A percentile compares a stretch with the other conserved stretches of the same genome.
These are phyloP conservation scores for Terebella lapidaria DNA, from an alignment of 2,888 invertebrate species.

Conservation along the genomic window DNA sequence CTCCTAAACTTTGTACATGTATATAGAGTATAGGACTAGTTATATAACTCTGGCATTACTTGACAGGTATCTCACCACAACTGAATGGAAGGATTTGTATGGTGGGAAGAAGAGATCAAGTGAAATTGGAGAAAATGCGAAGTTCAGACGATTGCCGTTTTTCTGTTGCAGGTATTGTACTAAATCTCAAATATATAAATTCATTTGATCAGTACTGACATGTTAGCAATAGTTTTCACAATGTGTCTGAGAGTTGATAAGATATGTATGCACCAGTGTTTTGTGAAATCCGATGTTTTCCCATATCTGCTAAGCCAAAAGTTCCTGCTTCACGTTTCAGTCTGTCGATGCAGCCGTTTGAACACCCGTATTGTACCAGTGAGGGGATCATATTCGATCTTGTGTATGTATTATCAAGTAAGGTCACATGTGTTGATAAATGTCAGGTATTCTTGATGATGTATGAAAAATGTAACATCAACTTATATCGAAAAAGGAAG, in stretches of 20 bases:
- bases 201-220: no score
- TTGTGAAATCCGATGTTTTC: no score
- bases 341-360: constrained; percentile 84
- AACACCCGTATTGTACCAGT: constrained; percentile 82
- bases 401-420: constrained; percentile 41
- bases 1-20: background rate
- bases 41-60: background rate
- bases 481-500: no score
- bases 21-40: background rate
- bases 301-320: no score
- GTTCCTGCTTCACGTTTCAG: no score
- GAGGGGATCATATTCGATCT: constrained; percentile 94
- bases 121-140: constrained; percentile 65
- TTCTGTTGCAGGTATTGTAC: constrained; percentile 70
- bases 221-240: no score
- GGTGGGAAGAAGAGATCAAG: constrained; percentile 59
- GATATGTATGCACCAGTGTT: no score
- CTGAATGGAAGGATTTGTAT: constrained; percentile 53
- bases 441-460: no score
- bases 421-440: no score
- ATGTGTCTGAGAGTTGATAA: no score
- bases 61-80: constrained; percentile 50
- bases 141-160: constrained; percentile 86
- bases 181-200: no score
- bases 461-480: no score